Conservation (phyloP, 2,113 vertebrate species). For the Brachypodius melanocephalos region DNA sequence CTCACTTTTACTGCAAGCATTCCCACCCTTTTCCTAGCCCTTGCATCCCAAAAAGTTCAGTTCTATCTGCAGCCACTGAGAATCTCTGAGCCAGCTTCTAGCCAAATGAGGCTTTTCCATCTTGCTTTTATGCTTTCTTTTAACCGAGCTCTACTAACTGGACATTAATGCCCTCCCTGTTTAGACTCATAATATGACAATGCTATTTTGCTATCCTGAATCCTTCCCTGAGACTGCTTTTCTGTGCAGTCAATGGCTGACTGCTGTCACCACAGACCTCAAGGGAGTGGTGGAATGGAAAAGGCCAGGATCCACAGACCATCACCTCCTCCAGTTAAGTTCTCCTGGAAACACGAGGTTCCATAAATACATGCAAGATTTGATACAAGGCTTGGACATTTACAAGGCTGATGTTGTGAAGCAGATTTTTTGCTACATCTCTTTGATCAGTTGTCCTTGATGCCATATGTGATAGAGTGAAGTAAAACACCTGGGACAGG, state of each 20-base stretch:
- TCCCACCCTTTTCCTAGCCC: background rate
- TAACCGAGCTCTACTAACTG: background rate
- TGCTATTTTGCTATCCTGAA: background rate
- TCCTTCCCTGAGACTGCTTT: background rate
- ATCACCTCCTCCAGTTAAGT: background rate
- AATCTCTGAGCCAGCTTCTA: background rate
- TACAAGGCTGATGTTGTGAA: background rate
- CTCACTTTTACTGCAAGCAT: background rate
- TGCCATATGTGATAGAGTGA: background rate
- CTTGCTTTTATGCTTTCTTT: background rate
- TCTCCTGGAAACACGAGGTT: background rate
- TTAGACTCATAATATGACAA: background rate
- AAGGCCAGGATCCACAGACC: background rate
- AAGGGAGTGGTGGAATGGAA: background rate
- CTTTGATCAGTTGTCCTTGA: background rate
- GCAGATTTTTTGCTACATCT: background rate
- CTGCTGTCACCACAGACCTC: background rate
- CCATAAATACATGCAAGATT: background rate
- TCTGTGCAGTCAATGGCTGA: background rate
- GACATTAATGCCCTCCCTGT: background rate
- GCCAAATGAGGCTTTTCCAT: background rate
- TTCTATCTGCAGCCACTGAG: background rate
- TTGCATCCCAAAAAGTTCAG: background rate
- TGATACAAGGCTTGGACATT: background rate
- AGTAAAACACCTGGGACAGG: background rate